Percentiles rank a stretch among this genome's conserved stretches.
phyloP scores from a whole-genome alignment of 1,140 invertebrate species.

The Nephotettix cincticeps region DNA sequence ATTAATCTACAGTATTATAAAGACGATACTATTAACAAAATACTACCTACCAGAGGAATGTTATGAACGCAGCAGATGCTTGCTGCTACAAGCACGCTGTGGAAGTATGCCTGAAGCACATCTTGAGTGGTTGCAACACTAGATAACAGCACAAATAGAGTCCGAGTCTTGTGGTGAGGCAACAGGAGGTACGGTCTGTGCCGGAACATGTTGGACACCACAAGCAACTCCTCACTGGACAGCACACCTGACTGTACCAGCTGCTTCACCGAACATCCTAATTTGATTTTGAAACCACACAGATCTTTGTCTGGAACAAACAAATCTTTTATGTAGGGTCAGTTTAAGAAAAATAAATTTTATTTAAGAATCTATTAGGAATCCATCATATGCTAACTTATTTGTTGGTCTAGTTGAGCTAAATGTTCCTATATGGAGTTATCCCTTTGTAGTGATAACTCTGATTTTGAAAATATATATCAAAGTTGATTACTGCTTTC shows the following conservation, averaged over 20 bases:
- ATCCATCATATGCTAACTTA: no score
- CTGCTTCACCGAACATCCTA: conserved; percentile 55
- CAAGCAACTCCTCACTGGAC: conserved; percentile 42
- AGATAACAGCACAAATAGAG: conserved; percentile 51
- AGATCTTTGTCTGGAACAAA: conserved; percentile 51
- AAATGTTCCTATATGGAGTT: no score
- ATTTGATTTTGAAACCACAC: conserved; percentile 54
- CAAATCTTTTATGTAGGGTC: no score
- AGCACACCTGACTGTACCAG: conserved; percentile 46
- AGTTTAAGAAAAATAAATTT: no score
- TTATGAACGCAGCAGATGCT: conserved; percentile 31
- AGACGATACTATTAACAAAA: no score
- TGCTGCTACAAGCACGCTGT: conserved; percentile 51
- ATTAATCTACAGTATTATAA: no score
- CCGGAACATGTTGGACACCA: conserved; percentile 46
- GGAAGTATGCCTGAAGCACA: conserved; percentile 55
- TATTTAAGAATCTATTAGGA: no score
- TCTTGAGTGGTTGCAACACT: conserved; percentile 47
- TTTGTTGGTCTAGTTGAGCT: no score
- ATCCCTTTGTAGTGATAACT: no score
- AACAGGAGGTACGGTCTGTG: conserved; percentile 52
- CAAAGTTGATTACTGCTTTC: no score
- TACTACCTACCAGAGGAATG: not conserved
- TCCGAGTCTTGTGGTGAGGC: conserved; percentile 46
- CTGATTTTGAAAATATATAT: no score